A percentile compares a stretch with the other conserved stretches of the same genome.
These are phyloP conservation scores for Enteromius thamalakanensis DNA, from an alignment of 2,797 vertebrate genomes.

Conservation along the genomic window DNA sequence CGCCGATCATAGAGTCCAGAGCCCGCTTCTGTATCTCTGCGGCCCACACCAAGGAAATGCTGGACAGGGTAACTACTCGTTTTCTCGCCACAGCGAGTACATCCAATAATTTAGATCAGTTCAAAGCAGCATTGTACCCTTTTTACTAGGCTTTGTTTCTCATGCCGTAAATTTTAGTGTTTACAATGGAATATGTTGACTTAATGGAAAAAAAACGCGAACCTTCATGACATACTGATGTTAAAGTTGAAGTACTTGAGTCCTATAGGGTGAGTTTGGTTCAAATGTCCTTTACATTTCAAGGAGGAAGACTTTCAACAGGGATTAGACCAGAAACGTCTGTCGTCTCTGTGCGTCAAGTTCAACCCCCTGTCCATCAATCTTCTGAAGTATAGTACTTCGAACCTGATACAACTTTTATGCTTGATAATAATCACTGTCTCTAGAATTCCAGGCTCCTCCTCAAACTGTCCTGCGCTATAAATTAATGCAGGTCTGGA, in stretches of 20 bases:
- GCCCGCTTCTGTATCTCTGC: constrained; percentile 89
- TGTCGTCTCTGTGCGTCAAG: neutral
- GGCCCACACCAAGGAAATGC: constrained; percentile 86
- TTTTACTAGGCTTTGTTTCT: constrained; percentile 36
- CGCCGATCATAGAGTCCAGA: constrained; percentile 87
- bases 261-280: neutral
- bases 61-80: constrained; percentile 78
- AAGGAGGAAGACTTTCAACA: constrained; percentile 14
- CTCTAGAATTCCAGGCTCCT: constrained; percentile 54
- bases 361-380: constrained; percentile 53
- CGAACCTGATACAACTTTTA: constrained; percentile 43
- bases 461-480: constrained; percentile 56
- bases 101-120: neutral
- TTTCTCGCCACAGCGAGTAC: neutral
- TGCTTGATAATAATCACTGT: constrained; percentile 53
- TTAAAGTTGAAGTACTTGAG: constrained; percentile 4
- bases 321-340: constrained; percentile 11
- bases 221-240: constrained; percentile 34
- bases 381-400: constrained; percentile 42
- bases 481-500: constrained; percentile 57
- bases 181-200: constrained; percentile 41
- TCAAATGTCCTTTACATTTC: constrained; percentile 3
- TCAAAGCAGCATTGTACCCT: constrained; percentile 8
- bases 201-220: constrained; percentile 28
- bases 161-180: constrained; percentile 34